Conservation (phyloP, 2,888 invertebrate genomes). For the Meandrusa payeni region DNA sequence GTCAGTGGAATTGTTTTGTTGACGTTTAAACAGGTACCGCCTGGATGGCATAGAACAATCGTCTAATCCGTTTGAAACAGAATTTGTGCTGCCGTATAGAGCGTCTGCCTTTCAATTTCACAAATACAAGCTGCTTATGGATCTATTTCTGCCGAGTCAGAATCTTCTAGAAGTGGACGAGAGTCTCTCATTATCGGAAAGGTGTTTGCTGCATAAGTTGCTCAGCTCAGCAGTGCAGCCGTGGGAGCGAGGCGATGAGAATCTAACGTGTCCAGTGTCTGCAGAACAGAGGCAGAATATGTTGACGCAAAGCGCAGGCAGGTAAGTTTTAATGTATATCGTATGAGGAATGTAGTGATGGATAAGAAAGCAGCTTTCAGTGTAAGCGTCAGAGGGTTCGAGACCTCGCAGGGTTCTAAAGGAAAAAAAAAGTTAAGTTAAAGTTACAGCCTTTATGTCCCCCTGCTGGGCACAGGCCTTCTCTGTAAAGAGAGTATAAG, state of each 20-base stretch:
- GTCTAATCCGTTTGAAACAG: slow-evolving; percentile 63
- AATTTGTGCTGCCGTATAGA: slow-evolving; percentile 77
- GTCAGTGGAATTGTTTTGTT: too few relatives aligned
- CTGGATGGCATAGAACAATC: slow-evolving; percentile 82
- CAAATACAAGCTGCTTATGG: slow-evolving; percentile 81
- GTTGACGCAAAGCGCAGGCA: slow-evolving; percentile 42
- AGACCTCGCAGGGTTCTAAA: too few relatives aligned
- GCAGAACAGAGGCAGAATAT: slow-evolving; percentile 53
- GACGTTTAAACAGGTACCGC: slow-evolving; percentile 60
- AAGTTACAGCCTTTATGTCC: too few relatives aligned
- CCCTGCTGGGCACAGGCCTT: too few relatives aligned
- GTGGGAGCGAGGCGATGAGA: slow-evolving; percentile 82
- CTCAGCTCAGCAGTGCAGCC: slow-evolving; percentile 80
- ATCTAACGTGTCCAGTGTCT: slow-evolving; percentile 67
- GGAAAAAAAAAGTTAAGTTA: too few relatives aligned
- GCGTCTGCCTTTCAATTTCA: slow-evolving; percentile 81
- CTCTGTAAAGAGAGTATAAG: too few relatives aligned
- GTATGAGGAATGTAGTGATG: too few relatives aligned
- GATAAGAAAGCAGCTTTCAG: too few relatives aligned
- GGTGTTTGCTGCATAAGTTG: slow-evolving; percentile 76
- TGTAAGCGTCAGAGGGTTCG: too few relatives aligned
- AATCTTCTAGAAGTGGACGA: slow-evolving; percentile 56
- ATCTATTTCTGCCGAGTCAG: slow-evolving; percentile 79
- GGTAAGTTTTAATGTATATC: too few relatives aligned
- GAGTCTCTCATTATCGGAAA: slow-evolving; percentile 64